Conservation (phyloP, 2,888 invertebrate genomes). For the Sminthurinus aureus region DNA sequence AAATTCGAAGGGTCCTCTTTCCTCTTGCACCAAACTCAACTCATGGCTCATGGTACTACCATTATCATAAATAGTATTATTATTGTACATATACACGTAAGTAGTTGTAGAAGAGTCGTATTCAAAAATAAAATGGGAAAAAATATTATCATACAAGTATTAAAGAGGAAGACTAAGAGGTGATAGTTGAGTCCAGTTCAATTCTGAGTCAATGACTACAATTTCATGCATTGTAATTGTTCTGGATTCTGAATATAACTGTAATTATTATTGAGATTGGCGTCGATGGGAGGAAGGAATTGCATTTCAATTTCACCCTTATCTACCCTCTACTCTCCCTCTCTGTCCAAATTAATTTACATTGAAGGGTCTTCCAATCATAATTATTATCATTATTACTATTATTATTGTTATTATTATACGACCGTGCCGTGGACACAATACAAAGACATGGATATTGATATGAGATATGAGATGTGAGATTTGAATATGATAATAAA, state of each 20-base stretch:
- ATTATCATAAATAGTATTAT: no score
- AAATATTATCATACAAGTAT: background rate
- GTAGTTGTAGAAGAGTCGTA: no score
- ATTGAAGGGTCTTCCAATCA: constrained; percentile 26
- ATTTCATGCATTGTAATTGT: background rate
- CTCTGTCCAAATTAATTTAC: constrained; percentile 46
- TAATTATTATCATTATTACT: constrained; percentile 14
- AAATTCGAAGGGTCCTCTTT: no score
- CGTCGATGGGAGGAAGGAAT: constrained; percentile 28
- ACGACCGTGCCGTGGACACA: no score
- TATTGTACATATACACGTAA: no score
- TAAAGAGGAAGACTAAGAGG: background rate
- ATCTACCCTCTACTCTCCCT: background rate
- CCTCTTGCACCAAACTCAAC: no score
- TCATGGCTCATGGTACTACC: no score
- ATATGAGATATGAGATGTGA: no score
- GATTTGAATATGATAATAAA: background rate
- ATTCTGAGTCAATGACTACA: background rate
- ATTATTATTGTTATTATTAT: background rate
- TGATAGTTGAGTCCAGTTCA: background rate
- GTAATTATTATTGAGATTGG: constrained; percentile 23
- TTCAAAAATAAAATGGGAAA: background rate
- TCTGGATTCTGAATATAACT: background rate
- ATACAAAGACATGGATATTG: no score
- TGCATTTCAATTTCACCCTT: constrained; percentile 39